Evolutionary conservation across 1,140 invertebrate species (phyloP).

Genomic region (Chrysoperla carnea): DNA sequence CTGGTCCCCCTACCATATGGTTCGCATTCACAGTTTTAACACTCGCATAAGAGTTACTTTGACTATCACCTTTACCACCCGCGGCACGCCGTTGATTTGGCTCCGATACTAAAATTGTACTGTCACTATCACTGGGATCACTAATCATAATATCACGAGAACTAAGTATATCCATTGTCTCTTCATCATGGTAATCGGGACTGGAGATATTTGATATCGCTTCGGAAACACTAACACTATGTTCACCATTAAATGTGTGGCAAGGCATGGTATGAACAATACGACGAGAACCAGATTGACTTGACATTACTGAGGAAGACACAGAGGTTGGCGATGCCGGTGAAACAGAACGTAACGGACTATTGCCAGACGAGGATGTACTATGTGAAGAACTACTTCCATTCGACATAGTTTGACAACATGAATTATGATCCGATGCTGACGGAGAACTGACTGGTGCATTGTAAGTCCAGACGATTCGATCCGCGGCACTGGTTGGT

Average conservation of each 20-base stretch:
- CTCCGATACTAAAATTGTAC: constrained; percentile 53
- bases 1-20: constrained; percentile 16
- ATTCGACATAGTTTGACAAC: constrained; percentile 29
- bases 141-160: constrained; percentile 62
- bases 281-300: constrained; percentile 30
- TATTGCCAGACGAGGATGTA: constrained; percentile 41
- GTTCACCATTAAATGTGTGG: constrained; percentile 29
- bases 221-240: constrained; percentile 58
- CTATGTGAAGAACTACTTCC: constrained; percentile 37
- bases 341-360: constrained; percentile 42
- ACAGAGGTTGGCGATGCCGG: constrained; percentile 68
- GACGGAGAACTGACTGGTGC: constrained; percentile 41
- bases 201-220: constrained; percentile 74
- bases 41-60: constrained; percentile 1
- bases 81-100: constrained; percentile 45
- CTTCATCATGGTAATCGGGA: constrained; percentile 68
- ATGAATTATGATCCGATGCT: constrained; percentile 24
- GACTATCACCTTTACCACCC: constrained; percentile 23
- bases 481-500: constrained; percentile 24
- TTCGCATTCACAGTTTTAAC: constrained; percentile 1
- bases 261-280: constrained; percentile 2
- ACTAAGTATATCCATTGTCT: constrained; percentile 40
- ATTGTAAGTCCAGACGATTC: constrained; percentile 85
- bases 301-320: constrained; percentile 71
- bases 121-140: constrained; percentile 72